Percentiles rank a stretch among this genome's conserved stretches.
Conservation (phyloP, 2,888 invertebrate genomes). For the Ephialtes manifestator region DNA sequence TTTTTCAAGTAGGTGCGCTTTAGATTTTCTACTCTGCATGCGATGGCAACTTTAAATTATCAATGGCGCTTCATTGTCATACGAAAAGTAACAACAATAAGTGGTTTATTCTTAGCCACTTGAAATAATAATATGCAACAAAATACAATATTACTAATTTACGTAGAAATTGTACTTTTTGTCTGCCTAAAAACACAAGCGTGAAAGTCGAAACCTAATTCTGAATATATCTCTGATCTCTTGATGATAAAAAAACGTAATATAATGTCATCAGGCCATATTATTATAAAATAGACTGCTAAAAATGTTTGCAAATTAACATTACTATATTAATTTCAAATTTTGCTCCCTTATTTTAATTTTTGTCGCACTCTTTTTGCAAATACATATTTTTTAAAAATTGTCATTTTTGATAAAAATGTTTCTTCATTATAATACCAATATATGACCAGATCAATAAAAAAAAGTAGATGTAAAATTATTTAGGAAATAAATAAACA, state of each 20-base stretch:
- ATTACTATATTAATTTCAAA: too few species aligned
- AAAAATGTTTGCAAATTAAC: too few species aligned
- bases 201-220: not conserved
- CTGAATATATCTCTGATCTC: not conserved
- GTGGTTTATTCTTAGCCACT: not conserved
- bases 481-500: too few species aligned
- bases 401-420: too few species aligned
- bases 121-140: not conserved
- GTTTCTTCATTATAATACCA: too few species aligned
- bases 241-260: not conserved
- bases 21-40: not conserved
- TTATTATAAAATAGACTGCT: too few species aligned
- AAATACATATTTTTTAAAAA: too few species aligned
- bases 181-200: not conserved
- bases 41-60: not conserved
- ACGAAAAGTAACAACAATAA: not conserved
- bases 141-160: slow-evolving; percentile 5
- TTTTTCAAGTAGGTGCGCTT: not conserved
- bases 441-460: too few species aligned
- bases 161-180: not conserved
- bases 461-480: not conserved
- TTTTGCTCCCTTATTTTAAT: too few species aligned
- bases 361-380: too few species aligned
- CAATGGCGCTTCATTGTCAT: not conserved
- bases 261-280: not conserved